Evolutionary conservation across 2,888 invertebrate genomes (phyloP), one percentile per base, ranked within the genome.

Genomic region (Papilio gigon): DNA sequence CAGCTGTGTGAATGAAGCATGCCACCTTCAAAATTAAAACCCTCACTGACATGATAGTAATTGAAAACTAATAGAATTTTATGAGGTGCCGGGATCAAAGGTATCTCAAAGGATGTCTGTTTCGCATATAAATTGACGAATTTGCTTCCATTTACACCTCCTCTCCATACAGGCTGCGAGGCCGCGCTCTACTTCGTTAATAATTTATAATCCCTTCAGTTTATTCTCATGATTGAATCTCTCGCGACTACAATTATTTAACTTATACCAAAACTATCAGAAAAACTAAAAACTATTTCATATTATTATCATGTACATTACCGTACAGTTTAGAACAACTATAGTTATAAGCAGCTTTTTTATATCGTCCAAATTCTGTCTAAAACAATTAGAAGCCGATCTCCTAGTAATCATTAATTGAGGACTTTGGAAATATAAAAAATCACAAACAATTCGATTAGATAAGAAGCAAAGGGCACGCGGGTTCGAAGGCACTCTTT

Each of bases 71-170:
- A 80, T 80, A 75, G 76, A 78, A 78, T 79, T 80, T 79, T 78
- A 75, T 74, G 76, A 75, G 77, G 75, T 79, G 77, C 80, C 82
- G 79, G 84, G 84, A 84, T 81, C 84, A 83, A 86, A 83, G 85
- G 81, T 80, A 77, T 82, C 84, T 88, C 89, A 88, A 88, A 89
- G 87, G 87, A 85, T 79, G 80, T 75, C 82, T 85, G 88, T 84
- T 85, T 87, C 90, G 91, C 90, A 91, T 91, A 90, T 90, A 90
- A 90, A 92, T 91, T 90, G 90, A 89, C 84, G 85, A 88, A 91
- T 90, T 91, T 90, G 86, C 89, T 83, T 89, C 87, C 83, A 89
- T 88, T 90, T 88, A 87, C 89, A 88, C 90, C 88, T 86, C 84
- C 80, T 83, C 82, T 82, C 81, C 85, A 84, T 79, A 80, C 84